Base-by-base conservation (phyloP, 2,113 vertebrate genomes). In the Triplophysa tibetana region DNA sequence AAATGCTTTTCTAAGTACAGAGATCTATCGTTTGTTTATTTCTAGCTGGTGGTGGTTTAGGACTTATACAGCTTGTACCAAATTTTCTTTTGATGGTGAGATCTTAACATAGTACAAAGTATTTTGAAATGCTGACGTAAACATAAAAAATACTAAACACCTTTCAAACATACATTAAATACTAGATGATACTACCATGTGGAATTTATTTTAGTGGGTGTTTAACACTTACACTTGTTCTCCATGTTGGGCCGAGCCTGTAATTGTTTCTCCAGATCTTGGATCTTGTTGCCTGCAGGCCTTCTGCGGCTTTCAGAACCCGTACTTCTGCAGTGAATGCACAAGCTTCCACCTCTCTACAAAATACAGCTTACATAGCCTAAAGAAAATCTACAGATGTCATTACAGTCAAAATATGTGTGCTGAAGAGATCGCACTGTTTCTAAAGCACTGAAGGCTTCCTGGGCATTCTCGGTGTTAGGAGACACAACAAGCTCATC, bases 281-380 rank as follows among this genome's bases (percentile, higher is more conserved):
- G 89, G 69, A 95, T 95, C 88, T 83, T 94, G 67, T 91, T 87
- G 80, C 88, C 82, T 93, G 92, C 60, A 96, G 89, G 21, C 89
- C 89, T 81, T 96, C 93, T 72, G 95, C 93, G 48, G 91, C 90
- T 54, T 79, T 77, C 65, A 93, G 91, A 21, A 90, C 93, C 75
- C 89, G 91, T 81, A 93, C 86, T 85, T 96, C 94, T 4, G 93
- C 90, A 11, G 33, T 81, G 77, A 89, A 90, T 26, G 92, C 90
- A 83, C 73, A 75, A 61, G 76, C 80, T 82, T 95, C 95, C 54
- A 90, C 83, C 61, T 90, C 84, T 70, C 92, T 81, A 79, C 14
- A 66, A 50, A 75, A 77, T 33, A 65, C 24, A n/a, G n/a, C n/a
- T n/a, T 24, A 24, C 1, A 65, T 19, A 52, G 17, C n/a, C 38